Evolutionary conservation across 1,140 invertebrate genomes (phyloP), one percentile per base, ranked within the genome.

Genomic region (Lasioglossum baleicum): DNA sequence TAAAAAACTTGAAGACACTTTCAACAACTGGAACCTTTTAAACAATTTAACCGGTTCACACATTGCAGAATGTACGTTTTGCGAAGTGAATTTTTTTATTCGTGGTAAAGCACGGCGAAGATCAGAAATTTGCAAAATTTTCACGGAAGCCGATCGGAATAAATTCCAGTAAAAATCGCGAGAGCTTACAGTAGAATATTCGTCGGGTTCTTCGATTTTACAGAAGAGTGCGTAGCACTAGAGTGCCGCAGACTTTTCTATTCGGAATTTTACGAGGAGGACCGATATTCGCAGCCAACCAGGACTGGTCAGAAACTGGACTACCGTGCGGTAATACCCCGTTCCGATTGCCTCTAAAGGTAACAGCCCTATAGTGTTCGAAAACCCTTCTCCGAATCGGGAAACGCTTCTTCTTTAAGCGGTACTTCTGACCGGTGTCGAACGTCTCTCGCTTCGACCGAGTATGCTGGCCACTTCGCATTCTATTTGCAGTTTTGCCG

Each of bases 241-340:
- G 8, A 8, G 40, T 22, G 64, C 20, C 40, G 20, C 40, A 22
- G 42, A 66, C 40, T 75, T 44, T 58, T 51, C 17, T 26, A 77
- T 70, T 35, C 61, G 40, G 40, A 48, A 31, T 80, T 87, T 84
- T 82, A 87, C 72, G 68, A 82, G 56, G 35, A 69, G 73, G 73
- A 78, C 60, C 64, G 61, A 84, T 83, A 81, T 81, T 81, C 81
- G 74, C 58, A 78, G 78, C 74, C 76, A 56, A 15, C 5, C 5
- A 7, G 2, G 26, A 6, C 67, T 68, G 82, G 71, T 65, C 83
- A 87, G 79, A 67, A 88, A 88, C 64, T 86, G 78, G 83, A 87
- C 86, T 86, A 88, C 85, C 70, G 81, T 72, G 75, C 83, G 64
- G 56, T 68, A 51, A 48, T 80, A 44, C 42, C 58, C 31, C 31